phyloP scores from a whole-genome alignment of 2,888 invertebrate species.

The Parnassius smintheus region DNA sequence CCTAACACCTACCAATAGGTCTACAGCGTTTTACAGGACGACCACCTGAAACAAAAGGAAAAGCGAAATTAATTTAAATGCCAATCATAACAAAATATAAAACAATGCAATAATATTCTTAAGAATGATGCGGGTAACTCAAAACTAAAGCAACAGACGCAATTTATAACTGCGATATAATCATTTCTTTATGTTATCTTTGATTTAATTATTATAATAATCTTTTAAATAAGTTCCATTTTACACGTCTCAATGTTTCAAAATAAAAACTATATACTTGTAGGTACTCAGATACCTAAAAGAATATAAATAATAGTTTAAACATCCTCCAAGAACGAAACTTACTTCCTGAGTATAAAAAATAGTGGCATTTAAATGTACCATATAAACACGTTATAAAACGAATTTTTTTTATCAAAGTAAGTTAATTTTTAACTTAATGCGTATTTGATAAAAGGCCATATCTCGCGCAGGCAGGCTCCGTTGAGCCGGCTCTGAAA shows the following conservation, averaged over 20 bases:
- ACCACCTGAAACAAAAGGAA: conserved; percentile 81
- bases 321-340: too few relatives aligned
- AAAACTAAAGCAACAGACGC: conserved; percentile 9
- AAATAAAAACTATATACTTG: background rate
- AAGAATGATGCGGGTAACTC: conserved; percentile 2
- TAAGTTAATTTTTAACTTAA: conserved; percentile 78
- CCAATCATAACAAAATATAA: conserved; percentile 63
- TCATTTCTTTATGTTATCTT: too few relatives aligned
- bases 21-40: conserved; percentile 62
- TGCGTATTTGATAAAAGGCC: conserved; percentile 80
- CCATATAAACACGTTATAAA: too few relatives aligned
- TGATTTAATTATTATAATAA: too few relatives aligned
- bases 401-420: conserved; percentile 51
- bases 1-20: conserved; percentile 68
- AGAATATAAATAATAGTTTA: too few relatives aligned
- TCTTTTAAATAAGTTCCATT: too few relatives aligned
- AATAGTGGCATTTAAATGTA: too few relatives aligned
- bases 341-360: too few relatives aligned
- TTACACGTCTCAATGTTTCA: background rate
- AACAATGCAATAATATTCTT: conserved; percentile 13
- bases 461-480: conserved; percentile 78
- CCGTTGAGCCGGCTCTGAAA: conserved; percentile 79
- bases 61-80: conserved; percentile 81
- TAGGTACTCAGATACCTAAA: too few relatives aligned
- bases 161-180: background rate